Percentiles rank a stretch among this genome's conserved stretches.
These are phyloP conservation scores for Falcunculus frontatus DNA, from an alignment of 2,113 vertebrate genomes.

Conservation along the genomic window DNA sequence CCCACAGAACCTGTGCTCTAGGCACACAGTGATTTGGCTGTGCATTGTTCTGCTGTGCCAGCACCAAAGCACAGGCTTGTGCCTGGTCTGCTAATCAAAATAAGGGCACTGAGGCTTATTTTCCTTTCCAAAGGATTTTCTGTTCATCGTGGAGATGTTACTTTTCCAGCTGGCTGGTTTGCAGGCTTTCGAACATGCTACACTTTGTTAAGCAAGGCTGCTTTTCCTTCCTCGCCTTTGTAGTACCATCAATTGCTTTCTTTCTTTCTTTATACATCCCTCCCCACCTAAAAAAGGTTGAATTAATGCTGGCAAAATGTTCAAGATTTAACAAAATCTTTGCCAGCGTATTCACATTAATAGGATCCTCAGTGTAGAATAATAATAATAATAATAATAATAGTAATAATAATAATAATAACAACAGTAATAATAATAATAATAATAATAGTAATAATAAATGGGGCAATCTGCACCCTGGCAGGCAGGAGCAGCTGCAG, in stretches of 20 bases:
- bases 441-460: neutral
- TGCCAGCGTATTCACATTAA: neutral
- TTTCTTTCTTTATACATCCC: neutral
- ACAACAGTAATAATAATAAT: too few relatives aligned
- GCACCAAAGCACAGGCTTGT: neutral
- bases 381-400: neutral
- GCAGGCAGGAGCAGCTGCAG: neutral
- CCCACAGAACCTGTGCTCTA: neutral
- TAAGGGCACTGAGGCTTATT: neutral
- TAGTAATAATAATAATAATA: neutral
- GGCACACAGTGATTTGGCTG: accelerated
- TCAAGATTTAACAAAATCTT: neutral
- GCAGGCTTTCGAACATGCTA: neutral
- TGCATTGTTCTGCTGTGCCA: neutral
- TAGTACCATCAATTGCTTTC: neutral
- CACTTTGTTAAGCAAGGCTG: neutral
- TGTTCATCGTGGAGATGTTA: neutral
- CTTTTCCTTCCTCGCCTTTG: neutral
- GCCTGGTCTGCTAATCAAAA: neutral
- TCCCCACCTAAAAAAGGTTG: neutral
- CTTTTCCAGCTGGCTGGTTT: neutral
- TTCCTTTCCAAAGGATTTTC: neutral
- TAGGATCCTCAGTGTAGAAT: neutral
- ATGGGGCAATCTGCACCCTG: neutral
- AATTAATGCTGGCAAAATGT: neutral